Evolutionary conservation across 2,797 vertebrate species (phyloP).

Genomic region (Eulemur albifrons): DNA sequence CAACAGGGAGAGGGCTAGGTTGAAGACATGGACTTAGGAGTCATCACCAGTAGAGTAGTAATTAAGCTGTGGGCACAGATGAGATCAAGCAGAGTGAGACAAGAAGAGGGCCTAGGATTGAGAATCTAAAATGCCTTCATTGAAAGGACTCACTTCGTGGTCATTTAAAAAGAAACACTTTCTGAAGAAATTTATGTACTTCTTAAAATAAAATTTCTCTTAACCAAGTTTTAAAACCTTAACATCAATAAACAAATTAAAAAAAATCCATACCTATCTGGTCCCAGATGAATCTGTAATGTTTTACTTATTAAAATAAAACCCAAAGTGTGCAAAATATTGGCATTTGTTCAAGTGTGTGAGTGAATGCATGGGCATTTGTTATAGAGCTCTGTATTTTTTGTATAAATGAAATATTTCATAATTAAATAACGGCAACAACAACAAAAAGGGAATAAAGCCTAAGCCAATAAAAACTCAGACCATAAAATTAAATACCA

Average conservation of each 20-base stretch:
- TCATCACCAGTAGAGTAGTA: background rate
- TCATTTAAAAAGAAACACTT: background rate
- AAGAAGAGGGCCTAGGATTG: background rate
- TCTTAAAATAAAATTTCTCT: constrained; percentile 17
- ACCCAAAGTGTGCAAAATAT: background rate
- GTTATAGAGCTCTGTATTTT: background rate
- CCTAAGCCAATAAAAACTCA: background rate
- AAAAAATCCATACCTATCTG: background rate
- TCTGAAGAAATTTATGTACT: background rate
- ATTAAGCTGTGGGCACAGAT: background rate
- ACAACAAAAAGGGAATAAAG: background rate
- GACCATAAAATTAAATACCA: background rate
- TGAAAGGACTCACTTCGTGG: background rate
- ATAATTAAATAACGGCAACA: background rate
- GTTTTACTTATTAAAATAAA: too few species aligned
- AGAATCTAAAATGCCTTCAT: background rate
- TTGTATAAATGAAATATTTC: background rate
- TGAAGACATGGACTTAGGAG: background rate
- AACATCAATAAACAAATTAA: background rate
- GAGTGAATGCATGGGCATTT: background rate
- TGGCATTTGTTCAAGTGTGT: background rate
- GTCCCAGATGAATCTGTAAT: background rate
- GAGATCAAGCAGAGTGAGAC: background rate
- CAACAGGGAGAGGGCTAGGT: background rate
- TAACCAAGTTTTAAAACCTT: background rate